Evolutionary conservation across 1,140 invertebrate genomes (phyloP).

Genomic region (Hylaeus anthracinus): DNA sequence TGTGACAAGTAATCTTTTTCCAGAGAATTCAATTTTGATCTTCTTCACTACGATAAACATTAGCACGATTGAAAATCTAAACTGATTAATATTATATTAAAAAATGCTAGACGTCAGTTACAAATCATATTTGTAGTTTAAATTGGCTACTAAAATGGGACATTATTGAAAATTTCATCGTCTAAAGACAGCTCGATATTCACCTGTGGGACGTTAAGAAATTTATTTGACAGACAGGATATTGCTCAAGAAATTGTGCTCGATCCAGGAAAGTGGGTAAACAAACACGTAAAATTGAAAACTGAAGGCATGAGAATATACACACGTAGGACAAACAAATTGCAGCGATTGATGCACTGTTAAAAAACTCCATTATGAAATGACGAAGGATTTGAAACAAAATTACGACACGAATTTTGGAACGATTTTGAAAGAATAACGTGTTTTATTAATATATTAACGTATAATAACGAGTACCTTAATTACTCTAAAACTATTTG

Average conservation of each 20-base stretch:
- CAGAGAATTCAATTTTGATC: slow-evolving; percentile 31
- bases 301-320: background rate
- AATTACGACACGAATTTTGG: background rate
- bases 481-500: background rate
- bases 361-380: background rate
- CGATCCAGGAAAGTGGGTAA: background rate
- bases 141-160: background rate
- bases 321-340: background rate
- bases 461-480: background rate
- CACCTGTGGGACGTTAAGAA: background rate
- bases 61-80: background rate
- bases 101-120: background rate
- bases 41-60: background rate
- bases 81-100: no score
- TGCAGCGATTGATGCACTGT: background rate
- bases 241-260: background rate
- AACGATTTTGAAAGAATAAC: background rate
- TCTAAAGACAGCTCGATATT: background rate
- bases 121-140: background rate
- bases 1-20: slow-evolving; percentile 19
- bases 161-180: background rate
- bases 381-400: background rate
- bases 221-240: slow-evolving; percentile 5
- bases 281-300: background rate
- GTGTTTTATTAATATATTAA: background rate